Conservation (phyloP, 2,888 invertebrate genomes). For the Phaedon cochleariae region DNA sequence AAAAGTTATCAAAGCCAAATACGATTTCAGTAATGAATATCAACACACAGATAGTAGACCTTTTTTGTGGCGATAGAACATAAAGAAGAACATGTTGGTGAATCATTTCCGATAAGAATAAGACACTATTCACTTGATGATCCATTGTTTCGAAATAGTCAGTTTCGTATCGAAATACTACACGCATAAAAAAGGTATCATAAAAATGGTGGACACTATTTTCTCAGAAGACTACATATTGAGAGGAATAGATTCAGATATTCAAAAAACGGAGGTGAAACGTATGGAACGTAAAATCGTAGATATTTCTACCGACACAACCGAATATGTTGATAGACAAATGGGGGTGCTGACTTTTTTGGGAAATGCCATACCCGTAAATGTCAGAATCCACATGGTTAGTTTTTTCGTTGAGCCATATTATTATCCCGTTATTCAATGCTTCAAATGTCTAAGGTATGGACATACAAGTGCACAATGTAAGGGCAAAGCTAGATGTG, state of each 20-base stretch:
- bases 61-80: background rate
- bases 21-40: background rate
- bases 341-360: background rate
- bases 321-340: background rate
- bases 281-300: background rate
- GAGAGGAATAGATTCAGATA: background rate
- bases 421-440: conserved; percentile 6
- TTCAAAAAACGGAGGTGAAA: background rate
- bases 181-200: conserved; percentile 1
- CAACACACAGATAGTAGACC: background rate
- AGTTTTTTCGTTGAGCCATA: background rate
- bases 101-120: background rate
- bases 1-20: background rate
- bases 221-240: conserved; percentile 5
- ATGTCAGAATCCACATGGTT: background rate
- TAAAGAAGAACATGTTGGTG: background rate
- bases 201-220: conserved; percentile 6
- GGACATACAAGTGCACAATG: conserved; percentile 5
- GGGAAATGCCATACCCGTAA: background rate
- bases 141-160: too few species aligned
- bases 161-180: background rate
- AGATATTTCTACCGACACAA: background rate
- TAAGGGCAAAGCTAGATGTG: conserved; percentile 5
- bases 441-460: background rate
- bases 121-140: background rate